Conservation (phyloP, 2,888 invertebrate species). For the Zygaena filipendulae region DNA sequence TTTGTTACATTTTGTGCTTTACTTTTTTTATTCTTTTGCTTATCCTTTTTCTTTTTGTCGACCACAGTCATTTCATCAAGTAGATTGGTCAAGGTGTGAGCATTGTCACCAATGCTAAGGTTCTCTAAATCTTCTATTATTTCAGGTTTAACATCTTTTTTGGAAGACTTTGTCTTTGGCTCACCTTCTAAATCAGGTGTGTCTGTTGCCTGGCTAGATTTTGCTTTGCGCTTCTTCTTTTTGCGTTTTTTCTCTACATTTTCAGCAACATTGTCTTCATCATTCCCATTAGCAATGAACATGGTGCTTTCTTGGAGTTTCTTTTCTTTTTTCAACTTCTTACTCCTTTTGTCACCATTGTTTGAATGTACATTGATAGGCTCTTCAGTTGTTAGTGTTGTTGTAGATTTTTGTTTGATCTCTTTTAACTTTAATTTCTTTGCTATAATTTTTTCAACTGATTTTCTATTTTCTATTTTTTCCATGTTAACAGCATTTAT, state of each 20-base stretch:
- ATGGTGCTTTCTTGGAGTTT: conserved; percentile 16
- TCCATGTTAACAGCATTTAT: no score
- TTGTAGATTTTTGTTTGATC: conserved; percentile 4
- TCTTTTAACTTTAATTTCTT: conserved; percentile 15
- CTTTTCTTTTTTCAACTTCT: background rate
- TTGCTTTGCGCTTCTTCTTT: conserved; percentile 31
- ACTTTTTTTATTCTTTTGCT: conserved; percentile 27
- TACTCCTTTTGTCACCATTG: conserved; percentile 15
- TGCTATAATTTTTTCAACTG: conserved; percentile 15
- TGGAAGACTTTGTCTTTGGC: conserved; percentile 28
- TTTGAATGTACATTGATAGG: conserved; percentile 13
- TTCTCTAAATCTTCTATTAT: conserved; percentile 40
- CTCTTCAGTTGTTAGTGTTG: conserved; percentile 9
- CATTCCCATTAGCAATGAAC: no score
- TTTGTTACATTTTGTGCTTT: conserved; percentile 17
- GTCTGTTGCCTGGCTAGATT: conserved; percentile 12
- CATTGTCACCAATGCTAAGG: conserved; percentile 46
- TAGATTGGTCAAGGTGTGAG: conserved; percentile 40
- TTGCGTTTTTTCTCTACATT: conserved; percentile 18
- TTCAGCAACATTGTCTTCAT: conserved; percentile 9
- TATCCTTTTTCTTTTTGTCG: conserved; percentile 37
- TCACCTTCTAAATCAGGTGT: conserved; percentile 24
- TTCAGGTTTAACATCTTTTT: conserved; percentile 32
- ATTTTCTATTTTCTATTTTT: conserved; percentile 22
- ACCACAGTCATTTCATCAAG: conserved; percentile 52